Evolutionary conservation across 2,797 vertebrate species (phyloP).

Genomic region (Macropus fuliginosus): DNA sequence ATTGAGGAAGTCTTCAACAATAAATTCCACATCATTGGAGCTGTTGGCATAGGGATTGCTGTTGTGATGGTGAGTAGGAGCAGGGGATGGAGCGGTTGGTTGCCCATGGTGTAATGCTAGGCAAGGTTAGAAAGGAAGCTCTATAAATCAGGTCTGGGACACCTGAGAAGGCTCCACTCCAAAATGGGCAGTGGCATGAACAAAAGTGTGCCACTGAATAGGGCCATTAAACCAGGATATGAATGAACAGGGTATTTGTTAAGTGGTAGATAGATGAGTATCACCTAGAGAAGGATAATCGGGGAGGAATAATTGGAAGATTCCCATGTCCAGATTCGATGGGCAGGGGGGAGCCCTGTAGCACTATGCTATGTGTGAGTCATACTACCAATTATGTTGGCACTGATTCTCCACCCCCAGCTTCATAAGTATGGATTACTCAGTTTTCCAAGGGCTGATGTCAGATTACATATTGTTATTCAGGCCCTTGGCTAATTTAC

Average conservation of each 20-base stretch:
- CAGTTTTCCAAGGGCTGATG: not conserved
- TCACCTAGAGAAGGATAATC: not conserved
- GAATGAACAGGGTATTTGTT: not conserved
- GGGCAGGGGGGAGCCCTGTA: not conserved
- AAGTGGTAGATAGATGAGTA: not conserved
- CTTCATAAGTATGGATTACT: not conserved
- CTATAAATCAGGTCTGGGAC: not conserved
- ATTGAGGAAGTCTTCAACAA: constrained; percentile 93
- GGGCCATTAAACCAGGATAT: not conserved
- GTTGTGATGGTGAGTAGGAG: constrained; percentile 91
- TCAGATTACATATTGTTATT: not conserved
- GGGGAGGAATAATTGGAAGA: not conserved
- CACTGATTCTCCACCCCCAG: not conserved
- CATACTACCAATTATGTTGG: not conserved
- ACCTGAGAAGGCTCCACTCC: not conserved
- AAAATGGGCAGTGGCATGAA: not conserved
- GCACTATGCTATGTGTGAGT: not conserved
- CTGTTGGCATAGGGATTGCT: constrained; percentile 92
- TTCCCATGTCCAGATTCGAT: not conserved
- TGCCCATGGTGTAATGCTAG: not conserved
- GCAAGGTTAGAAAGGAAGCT: not conserved
- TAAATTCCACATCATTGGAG: constrained; percentile 95
- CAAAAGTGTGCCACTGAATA: not conserved
- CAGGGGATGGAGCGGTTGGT: accelerated
- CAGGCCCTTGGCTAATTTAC: not conserved